A percentile compares a stretch with the other conserved stretches of the same genome.
Evolutionary conservation across 1,140 invertebrate genomes (phyloP).

Genomic region (Drosophila orosa): DNA sequence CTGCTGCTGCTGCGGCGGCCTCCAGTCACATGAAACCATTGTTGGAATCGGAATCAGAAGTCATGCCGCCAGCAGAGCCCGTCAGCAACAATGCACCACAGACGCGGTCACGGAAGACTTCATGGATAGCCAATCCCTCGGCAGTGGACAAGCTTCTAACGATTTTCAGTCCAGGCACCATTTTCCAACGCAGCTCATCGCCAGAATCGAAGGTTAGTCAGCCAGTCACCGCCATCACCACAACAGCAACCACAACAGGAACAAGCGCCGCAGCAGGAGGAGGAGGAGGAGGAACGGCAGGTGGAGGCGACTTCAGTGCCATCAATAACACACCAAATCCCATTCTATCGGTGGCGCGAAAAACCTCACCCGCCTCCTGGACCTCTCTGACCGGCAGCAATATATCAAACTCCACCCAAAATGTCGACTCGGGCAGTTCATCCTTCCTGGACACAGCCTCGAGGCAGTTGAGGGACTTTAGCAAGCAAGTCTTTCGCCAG

Average conservation of each 20-base stretch:
- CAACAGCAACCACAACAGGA: constrained; percentile 30
- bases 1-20: constrained; percentile 20
- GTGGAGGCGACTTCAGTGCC: constrained; percentile 20
- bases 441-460: constrained; percentile 79
- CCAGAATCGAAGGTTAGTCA: constrained; percentile 64
- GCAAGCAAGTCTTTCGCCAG: constrained; percentile 81
- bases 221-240: background rate
- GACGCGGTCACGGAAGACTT: constrained; percentile 85
- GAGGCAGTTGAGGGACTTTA: constrained; percentile 72
- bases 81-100: constrained; percentile 17
- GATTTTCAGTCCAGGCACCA: constrained; percentile 85
- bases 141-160: constrained; percentile 86
- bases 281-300: constrained; percentile 2
- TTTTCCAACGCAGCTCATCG: constrained; percentile 84
- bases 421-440: constrained; percentile 26
- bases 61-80: constrained; percentile 56
- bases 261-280: background rate
- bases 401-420: constrained; percentile 41
- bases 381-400: constrained; percentile 37
- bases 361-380: constrained; percentile 45
- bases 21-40: constrained; percentile 6
- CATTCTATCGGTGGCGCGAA: constrained; percentile 32
- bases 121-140: constrained; percentile 85
- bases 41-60: constrained; percentile 15
- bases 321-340: constrained; percentile 7